These are phyloP conservation scores for Proterorhinus semilunaris DNA, from an alignment of 2,113 vertebrate genomes.

Conservation along the genomic window DNA sequence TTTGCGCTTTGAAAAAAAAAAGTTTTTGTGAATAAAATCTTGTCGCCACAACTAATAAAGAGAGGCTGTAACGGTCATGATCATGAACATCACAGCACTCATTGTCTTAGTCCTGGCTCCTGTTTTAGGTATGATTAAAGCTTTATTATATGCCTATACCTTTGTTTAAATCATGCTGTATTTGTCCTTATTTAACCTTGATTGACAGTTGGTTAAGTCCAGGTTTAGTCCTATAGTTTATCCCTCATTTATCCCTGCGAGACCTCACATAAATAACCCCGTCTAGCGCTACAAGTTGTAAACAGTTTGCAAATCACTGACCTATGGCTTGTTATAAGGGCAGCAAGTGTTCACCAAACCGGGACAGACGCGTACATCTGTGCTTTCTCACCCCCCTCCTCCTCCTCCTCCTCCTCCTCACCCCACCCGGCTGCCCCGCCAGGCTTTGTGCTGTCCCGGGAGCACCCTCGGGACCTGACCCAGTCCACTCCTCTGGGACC, in stretches of 20 bases:
- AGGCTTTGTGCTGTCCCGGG: constrained; percentile 33
- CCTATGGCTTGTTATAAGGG: constrained; percentile 20
- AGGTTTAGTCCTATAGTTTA: background rate
- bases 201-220: background rate
- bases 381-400: constrained; percentile 27
- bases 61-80: too few relatives aligned
- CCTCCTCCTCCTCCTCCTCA: background rate
- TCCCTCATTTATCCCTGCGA: background rate
- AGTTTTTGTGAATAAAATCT: too few relatives aligned
- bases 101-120: background rate
- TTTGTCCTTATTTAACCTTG: background rate
- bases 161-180: too few relatives aligned
- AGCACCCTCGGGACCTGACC: constrained; percentile 49
- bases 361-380: constrained; percentile 50
- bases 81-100: too few relatives aligned
- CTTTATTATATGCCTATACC: too few relatives aligned
- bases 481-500: constrained; percentile 18
- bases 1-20: too few relatives aligned
- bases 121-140: background rate
- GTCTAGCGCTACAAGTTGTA: background rate
- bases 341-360: constrained; percentile 13
- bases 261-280: too few relatives aligned
- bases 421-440: background rate
- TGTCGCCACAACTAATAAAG: too few relatives aligned
- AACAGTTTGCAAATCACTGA: background rate